Evolutionary conservation across 2,113 vertebrate genomes (phyloP).

Genomic region (Girardinichthys multiradiatus): DNA sequence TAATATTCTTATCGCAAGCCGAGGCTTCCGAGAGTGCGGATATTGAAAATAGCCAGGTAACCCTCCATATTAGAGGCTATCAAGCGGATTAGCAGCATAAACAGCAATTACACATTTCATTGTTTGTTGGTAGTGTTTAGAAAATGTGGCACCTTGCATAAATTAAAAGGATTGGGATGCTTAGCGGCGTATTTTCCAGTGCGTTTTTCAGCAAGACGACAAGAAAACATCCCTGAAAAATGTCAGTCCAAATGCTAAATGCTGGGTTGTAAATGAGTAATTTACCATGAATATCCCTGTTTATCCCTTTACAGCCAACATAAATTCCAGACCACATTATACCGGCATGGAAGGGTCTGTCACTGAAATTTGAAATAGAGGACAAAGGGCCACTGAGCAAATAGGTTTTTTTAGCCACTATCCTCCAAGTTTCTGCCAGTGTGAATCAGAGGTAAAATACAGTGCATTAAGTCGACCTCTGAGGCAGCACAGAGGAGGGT

Average conservation of each 20-base stretch:
- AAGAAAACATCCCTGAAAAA: slow-evolving; percentile 51
- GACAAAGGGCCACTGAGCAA: slow-evolving; percentile 69
- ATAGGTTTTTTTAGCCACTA: slow-evolving; percentile 66
- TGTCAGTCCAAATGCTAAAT: slow-evolving; percentile 49
- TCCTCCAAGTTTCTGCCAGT: slow-evolving; percentile 70
- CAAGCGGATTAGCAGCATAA: slow-evolving; percentile 74
- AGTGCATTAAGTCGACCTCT: slow-evolving; percentile 74
- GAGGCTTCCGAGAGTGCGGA: slow-evolving; percentile 69
- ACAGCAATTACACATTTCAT: slow-evolving; percentile 77
- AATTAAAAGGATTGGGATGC: slow-evolving; percentile 46
- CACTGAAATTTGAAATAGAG: slow-evolving; percentile 71
- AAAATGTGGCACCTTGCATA: slow-evolving; percentile 43
- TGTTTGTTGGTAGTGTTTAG: slow-evolving; percentile 69
- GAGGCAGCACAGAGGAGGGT: slow-evolving; percentile 75
- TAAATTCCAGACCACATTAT: slow-evolving; percentile 61
- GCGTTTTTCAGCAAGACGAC: slow-evolving; percentile 36
- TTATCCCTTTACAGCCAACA: slow-evolving; percentile 53
- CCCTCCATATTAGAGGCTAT: slow-evolving; percentile 76
- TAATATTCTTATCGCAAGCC: slow-evolving; percentile 81
- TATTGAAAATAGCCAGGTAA: slow-evolving; percentile 79
- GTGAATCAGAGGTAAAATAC: slow-evolving; percentile 76
- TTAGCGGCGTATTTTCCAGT: slow-evolving; percentile 11
- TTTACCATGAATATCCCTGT: slow-evolving; percentile 64
- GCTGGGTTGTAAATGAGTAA: slow-evolving; percentile 65
- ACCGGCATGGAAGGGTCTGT: slow-evolving; percentile 61